Base-by-base conservation (phyloP, 1,140 invertebrate species). In the Cydia amplana region DNA sequence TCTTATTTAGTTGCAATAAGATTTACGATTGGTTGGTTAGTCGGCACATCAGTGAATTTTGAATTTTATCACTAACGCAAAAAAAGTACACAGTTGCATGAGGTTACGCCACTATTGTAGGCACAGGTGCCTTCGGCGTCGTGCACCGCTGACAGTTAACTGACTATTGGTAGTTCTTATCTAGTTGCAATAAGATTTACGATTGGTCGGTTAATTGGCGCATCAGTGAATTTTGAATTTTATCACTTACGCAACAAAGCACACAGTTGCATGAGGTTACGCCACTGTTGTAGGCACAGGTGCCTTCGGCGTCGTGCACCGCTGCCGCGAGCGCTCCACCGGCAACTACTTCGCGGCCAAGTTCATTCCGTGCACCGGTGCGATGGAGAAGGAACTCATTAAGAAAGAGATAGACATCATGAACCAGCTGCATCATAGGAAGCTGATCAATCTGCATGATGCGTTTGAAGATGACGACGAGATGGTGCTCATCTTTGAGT, bases 381-480 rank as follows among this genome's bases (percentile, higher is more conserved):
- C 97, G 16, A 96, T 98, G 95, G 99, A 99, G 91, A 99, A 99
- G 87, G 97, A 98, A 85, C 94, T 99, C 0, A 99, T 99, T 74
- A 96, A 97, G 78, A 98, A 99, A 85, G 99, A 99, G 94, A 99
- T 99, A 79, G 98, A 99, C 86, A 98, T 99, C 67, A 99, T 99
- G 99, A 99, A 99, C 91, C 98, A 99, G 84, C 93, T 99, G 1
- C 98, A 99, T 93, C 99, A 99, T 94, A 96, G 96, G 63, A 99
- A 99, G 93, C 94, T 99, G 25, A 99, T 99, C 82, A 99, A 99
- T 86, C 93, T 99, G 0, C 99, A 99, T 86, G 99, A 99, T 90
- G 99, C 99, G 0, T 99, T 99, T 90, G 99, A 99, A 91, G 98
- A 99, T 89, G 98, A 99, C 79, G 98, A 99, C 82, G 99, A 99